Conservation (phyloP, 2,113 vertebrate species). For the Pedionomus torquatus region DNA sequence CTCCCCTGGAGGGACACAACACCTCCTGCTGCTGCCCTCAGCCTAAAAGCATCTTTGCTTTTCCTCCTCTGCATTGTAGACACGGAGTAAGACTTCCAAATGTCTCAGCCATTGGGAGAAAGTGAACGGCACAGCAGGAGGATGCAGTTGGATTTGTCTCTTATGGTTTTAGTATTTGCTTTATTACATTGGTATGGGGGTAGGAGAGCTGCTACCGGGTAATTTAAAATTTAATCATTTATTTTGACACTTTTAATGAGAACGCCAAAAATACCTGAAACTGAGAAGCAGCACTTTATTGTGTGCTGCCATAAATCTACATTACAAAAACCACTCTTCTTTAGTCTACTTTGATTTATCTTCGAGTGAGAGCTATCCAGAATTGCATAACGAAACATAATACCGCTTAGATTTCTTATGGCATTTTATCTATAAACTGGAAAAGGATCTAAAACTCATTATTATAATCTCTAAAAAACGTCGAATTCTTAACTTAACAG, state of each 20-base stretch:
- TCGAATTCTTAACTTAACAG: not conserved
- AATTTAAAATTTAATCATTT: slow-evolving; percentile 46
- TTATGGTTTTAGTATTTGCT: not conserved
- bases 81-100: not conserved
- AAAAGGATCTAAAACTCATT: slow-evolving; percentile 3
- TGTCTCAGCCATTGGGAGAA: not conserved
- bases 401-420: not conserved
- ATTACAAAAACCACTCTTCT: not conserved
- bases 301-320: not conserved
- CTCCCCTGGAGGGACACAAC: accelerated
- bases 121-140: slow-evolving; percentile 18
- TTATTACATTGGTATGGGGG: not conserved
- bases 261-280: slow-evolving; percentile 20
- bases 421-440: not conserved
- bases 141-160: not conserved
- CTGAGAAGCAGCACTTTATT: not conserved
- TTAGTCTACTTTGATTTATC: slow-evolving; percentile 22
- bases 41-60: not conserved
- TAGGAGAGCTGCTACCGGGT: not conserved
- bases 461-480: not conserved
- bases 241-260: slow-evolving; percentile 55
- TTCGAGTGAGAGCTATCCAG: not conserved
- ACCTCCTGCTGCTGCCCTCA: not conserved
- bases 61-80: not conserved
- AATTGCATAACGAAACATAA: not conserved